Conservation (phyloP, 2,888 invertebrate genomes). For the Atherix ibis region DNA sequence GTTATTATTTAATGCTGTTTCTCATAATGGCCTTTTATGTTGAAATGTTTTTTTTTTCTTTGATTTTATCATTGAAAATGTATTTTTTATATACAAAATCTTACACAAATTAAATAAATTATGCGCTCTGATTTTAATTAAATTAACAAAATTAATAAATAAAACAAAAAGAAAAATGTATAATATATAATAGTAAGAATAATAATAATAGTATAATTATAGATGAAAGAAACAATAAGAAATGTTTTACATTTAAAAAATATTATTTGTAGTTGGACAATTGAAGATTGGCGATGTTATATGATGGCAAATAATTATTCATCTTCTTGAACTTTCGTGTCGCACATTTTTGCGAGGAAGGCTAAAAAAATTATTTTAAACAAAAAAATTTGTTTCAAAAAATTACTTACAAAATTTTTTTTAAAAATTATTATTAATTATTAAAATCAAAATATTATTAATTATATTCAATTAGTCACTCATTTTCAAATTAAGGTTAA, state of each 20-base stretch:
- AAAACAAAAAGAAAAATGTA: constrained; percentile 3
- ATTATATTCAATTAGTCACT: background rate
- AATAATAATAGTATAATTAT: too few relatives aligned
- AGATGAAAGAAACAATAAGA: too few relatives aligned
- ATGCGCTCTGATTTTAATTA: constrained; percentile 1
- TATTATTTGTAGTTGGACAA: constrained; percentile 28
- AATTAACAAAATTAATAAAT: background rate
- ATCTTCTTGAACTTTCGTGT: constrained; percentile 34
- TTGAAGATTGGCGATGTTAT: constrained; percentile 27
- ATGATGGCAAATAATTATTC: constrained; percentile 20
- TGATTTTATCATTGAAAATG: constrained; percentile 1
- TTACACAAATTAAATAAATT: constrained; percentile 5
- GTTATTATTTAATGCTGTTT: too few relatives aligned
- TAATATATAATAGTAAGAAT: constrained; percentile 8
- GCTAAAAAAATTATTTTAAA: constrained; percentile 36
- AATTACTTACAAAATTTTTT: background rate
- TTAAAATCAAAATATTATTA: background rate
- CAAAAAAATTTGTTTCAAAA: background rate
- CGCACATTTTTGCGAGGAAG: constrained; percentile 79
- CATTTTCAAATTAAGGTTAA: background rate
- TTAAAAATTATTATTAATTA: background rate
- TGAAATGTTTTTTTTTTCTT: background rate
- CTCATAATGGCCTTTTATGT: too few relatives aligned
- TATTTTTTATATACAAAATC: constrained; percentile 5
- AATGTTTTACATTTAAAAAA: constrained; percentile 27